Evolutionary conservation across 1,140 invertebrate genomes (phyloP).

Genomic region (Contarinia nasturtii): DNA sequence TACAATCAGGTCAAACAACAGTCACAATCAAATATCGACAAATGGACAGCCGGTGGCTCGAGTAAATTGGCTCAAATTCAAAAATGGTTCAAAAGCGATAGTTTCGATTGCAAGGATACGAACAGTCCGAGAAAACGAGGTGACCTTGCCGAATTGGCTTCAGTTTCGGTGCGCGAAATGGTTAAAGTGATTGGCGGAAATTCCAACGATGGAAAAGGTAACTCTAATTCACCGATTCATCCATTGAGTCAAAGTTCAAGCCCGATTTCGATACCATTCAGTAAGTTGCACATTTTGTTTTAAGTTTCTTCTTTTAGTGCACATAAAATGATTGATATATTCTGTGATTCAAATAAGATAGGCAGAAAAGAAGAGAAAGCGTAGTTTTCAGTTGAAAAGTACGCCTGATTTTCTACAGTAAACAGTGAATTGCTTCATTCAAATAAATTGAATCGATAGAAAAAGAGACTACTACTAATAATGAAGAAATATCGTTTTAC

Average conservation of each 20-base stretch:
- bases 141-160: slow-evolving; percentile 38
- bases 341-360: too few species aligned
- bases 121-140: slow-evolving; percentile 22
- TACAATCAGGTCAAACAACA: slow-evolving; percentile 2
- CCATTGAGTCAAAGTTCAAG: slow-evolving; percentile 37
- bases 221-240: slow-evolving; percentile 53
- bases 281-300: background rate
- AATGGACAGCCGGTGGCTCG: slow-evolving; percentile 22
- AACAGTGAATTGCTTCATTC: too few species aligned
- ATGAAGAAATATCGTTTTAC: too few species aligned
- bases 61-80: slow-evolving; percentile 44
- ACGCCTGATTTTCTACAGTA: too few species aligned
- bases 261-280: slow-evolving; percentile 32
- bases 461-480: too few species aligned
- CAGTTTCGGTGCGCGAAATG: slow-evolving; percentile 59
- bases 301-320: too few species aligned
- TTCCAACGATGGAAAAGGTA: slow-evolving; percentile 23
- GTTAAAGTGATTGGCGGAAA: slow-evolving; percentile 50
- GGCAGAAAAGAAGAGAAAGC: too few species aligned
- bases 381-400: too few species aligned
- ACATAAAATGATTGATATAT: too few species aligned
- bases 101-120: slow-evolving; percentile 20
- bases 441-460: too few species aligned
- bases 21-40: slow-evolving; percentile 15
- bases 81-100: slow-evolving; percentile 49